These are phyloP conservation scores for Eubasilissa regina DNA, from an alignment of 1,140 invertebrate genomes.

Conservation along the genomic window DNA sequence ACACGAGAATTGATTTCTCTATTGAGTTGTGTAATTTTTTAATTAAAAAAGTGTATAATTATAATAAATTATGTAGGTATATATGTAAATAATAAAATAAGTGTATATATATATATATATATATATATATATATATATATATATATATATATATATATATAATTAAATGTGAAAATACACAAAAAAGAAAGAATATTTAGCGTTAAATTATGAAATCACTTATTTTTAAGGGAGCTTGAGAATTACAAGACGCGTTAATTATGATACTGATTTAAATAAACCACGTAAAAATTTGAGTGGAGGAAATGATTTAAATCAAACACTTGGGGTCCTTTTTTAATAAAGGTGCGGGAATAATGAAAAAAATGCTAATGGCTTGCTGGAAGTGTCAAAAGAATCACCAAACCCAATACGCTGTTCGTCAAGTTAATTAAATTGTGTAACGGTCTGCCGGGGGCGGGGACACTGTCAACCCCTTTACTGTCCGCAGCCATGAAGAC, in stretches of 20 bases:
- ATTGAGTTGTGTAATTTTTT: too few species aligned
- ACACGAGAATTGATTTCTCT: too few species aligned
- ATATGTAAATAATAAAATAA: too few species aligned
- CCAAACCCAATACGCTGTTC: conserved; percentile 15
- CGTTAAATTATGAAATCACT: too few species aligned
- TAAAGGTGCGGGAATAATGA: conserved; percentile 20
- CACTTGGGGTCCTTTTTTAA: conserved; percentile 1
- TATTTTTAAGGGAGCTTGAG: neutral
- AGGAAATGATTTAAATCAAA: conserved; percentile 3
- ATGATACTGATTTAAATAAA: too few species aligned
- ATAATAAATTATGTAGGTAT: too few species aligned
- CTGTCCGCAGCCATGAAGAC: conserved; percentile 9
- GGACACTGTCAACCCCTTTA: neutral
- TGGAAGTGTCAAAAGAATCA: conserved; percentile 30
- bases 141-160: too few species aligned
- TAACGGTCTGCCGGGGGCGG: conserved; percentile 6
- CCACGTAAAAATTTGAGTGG: neutral
- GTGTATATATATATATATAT: too few species aligned
- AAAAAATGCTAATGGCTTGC: conserved; percentile 28
- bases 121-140: too few species aligned
- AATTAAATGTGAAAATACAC: too few species aligned
- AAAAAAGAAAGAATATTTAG: too few species aligned
- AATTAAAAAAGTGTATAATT: too few species aligned
- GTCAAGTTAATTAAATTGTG: conserved; percentile 37
- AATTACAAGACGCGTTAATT: neutral